These are phyloP conservation scores for Pyrrhia umbra DNA, from an alignment of 2,888 invertebrate genomes.

Conservation along the genomic window DNA sequence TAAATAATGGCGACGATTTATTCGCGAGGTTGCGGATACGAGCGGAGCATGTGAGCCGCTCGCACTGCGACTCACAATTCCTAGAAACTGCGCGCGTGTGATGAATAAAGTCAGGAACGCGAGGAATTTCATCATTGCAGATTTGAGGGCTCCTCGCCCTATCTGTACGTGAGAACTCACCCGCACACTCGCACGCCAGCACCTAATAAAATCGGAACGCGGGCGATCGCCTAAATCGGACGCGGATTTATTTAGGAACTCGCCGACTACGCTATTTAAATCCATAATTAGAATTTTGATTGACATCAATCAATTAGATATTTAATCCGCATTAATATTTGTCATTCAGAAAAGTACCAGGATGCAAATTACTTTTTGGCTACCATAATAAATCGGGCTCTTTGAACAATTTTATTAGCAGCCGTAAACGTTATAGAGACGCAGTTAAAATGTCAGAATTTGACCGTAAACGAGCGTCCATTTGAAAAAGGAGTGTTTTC, in stretches of 20 bases:
- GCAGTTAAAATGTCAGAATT: constrained; percentile 88
- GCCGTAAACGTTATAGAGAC: constrained; percentile 84
- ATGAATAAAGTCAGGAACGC: constrained; percentile 86
- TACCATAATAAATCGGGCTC: constrained; percentile 81
- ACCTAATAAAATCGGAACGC: constrained; percentile 79
- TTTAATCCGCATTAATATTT: constrained; percentile 65
- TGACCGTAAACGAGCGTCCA: constrained; percentile 86
- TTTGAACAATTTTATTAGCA: constrained; percentile 86
- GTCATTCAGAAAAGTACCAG: constrained; percentile 63
- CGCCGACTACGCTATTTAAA: constrained; percentile 62
- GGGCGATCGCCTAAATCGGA: constrained; percentile 67
- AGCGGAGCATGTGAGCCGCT: constrained; percentile 76
- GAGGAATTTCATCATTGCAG: constrained; percentile 86
- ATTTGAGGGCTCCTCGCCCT: constrained; percentile 83
- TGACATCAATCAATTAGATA: constrained; percentile 72
- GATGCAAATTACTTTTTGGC: constrained; percentile 77
- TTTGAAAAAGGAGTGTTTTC: constrained; percentile 88
- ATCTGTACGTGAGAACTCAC: constrained; percentile 81
- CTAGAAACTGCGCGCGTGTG: constrained; percentile 86
- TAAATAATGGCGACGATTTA: constrained; percentile 85
- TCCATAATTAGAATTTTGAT: constrained; percentile 77
- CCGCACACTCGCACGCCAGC: constrained; percentile 57
- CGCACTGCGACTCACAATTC: constrained; percentile 81
- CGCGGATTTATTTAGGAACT: constrained; percentile 70
- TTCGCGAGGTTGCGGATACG: constrained; percentile 82